Evolutionary conservation across 2,797 vertebrate genomes (phyloP).

Genomic region (Brachyalestes nurse): DNA sequence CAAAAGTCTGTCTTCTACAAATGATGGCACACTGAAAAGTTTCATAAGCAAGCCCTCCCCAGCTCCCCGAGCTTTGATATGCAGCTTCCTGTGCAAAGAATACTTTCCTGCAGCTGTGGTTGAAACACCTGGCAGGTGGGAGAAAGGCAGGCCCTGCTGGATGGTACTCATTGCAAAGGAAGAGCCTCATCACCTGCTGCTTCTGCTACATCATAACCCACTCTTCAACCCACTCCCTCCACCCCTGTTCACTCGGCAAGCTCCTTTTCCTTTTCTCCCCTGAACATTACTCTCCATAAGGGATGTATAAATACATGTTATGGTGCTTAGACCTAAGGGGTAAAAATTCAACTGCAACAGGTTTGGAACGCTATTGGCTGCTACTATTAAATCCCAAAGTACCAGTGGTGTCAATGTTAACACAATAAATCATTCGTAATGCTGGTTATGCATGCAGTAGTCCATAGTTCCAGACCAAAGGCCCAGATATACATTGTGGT

Average conservation of each 20-base stretch:
- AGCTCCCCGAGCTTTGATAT: neutral
- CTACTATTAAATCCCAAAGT: no score
- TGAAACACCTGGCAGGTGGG: constrained; percentile 7
- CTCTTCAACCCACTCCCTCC: neutral
- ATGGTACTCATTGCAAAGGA: neutral
- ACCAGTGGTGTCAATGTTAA: no score
- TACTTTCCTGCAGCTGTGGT: neutral
- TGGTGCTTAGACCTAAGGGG: neutral
- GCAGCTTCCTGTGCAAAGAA: neutral
- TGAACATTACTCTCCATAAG: neutral
- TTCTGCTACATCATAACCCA: neutral
- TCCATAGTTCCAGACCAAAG: no score
- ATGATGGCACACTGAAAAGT: neutral
- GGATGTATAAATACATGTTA: neutral
- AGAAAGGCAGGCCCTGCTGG: neutral
- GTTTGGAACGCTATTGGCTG: neutral
- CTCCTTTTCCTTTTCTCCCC: neutral
- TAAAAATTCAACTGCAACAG: neutral
- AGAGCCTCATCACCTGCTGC: neutral
- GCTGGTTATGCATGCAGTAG: no score
- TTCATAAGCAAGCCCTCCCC: neutral
- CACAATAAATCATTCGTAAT: no score
- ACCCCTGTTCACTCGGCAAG: neutral
- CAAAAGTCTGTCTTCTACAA: constrained; percentile 15
- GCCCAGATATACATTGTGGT: no score